phyloP scores from a whole-genome alignment of 2,113 vertebrate species.

The Ivindomyrus marchei region DNA sequence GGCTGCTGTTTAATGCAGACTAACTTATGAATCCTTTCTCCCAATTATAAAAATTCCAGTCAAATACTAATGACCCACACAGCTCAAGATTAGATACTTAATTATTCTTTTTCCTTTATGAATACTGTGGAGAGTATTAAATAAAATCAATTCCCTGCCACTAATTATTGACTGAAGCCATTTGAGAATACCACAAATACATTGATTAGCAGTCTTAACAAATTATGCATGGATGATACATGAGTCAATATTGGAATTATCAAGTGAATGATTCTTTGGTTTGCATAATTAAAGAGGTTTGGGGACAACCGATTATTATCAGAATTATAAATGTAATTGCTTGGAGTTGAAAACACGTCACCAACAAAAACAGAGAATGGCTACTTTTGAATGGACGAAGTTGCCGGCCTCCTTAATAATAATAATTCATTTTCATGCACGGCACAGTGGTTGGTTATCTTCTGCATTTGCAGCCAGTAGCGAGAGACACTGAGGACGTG shows the following conservation, averaged over 20 bases:
- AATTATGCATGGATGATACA: neutral
- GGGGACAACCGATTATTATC: neutral
- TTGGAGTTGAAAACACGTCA: neutral
- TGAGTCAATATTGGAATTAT: neutral
- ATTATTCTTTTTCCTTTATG: neutral
- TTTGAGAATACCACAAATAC: neutral
- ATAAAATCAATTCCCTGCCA: neutral
- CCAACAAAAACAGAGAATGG: neutral
- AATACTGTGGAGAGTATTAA: neutral
- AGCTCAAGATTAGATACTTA: neutral
- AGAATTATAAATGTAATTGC: neutral
- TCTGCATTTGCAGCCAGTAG: neutral
- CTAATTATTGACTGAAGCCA: neutral
- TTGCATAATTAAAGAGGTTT: neutral
- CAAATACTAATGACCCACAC: neutral
- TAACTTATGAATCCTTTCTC: neutral
- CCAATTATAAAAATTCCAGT: neutral
- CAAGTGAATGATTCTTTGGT: neutral
- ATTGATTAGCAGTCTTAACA: neutral
- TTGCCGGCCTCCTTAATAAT: neutral
- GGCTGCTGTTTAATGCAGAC: neutral
- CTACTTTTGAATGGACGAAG: neutral
- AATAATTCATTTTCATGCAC: neutral
- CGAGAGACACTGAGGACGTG: neutral
- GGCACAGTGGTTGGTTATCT: neutral